These are phyloP conservation scores for Rhea americana DNA, from an alignment of 2,113 vertebrate species.

Conservation along the genomic window DNA sequence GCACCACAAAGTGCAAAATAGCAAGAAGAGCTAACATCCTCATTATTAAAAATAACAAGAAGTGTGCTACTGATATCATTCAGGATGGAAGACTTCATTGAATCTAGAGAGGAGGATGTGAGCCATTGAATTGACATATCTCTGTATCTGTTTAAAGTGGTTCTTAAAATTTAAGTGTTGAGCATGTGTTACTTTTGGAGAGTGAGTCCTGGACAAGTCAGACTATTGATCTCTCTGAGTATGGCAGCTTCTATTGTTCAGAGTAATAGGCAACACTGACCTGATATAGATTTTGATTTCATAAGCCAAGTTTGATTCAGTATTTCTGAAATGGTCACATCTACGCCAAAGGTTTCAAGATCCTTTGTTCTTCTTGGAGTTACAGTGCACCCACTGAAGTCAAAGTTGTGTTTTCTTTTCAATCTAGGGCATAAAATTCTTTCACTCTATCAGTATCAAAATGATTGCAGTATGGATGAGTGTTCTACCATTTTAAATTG, in stretches of 20 bases:
- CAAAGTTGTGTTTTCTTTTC: not conserved
- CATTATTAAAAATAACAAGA: not conserved
- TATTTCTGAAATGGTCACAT: not conserved
- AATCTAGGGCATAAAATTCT: not conserved
- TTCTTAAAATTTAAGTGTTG: not conserved
- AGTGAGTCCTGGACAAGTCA: not conserved
- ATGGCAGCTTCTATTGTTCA: not conserved
- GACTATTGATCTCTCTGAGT: not conserved
- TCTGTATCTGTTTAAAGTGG: not conserved
- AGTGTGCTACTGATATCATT: not conserved
- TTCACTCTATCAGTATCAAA: not conserved
- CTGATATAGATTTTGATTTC: not conserved
- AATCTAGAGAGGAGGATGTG: not conserved
- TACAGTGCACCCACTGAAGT: not conserved
- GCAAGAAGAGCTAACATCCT: not conserved
- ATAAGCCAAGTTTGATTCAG: not conserved
- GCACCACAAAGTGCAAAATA: not conserved
- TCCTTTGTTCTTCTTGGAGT: not conserved
- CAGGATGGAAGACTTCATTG: not conserved
- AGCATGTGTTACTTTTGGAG: not conserved
- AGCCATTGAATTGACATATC: not conserved
- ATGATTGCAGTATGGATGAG: not conserved
- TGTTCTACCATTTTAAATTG: not conserved
- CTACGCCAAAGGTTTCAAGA: not conserved
- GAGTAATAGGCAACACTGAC: not conserved